Conservation (phyloP, 1,140 invertebrate genomes). For the Euwallacea similis region DNA sequence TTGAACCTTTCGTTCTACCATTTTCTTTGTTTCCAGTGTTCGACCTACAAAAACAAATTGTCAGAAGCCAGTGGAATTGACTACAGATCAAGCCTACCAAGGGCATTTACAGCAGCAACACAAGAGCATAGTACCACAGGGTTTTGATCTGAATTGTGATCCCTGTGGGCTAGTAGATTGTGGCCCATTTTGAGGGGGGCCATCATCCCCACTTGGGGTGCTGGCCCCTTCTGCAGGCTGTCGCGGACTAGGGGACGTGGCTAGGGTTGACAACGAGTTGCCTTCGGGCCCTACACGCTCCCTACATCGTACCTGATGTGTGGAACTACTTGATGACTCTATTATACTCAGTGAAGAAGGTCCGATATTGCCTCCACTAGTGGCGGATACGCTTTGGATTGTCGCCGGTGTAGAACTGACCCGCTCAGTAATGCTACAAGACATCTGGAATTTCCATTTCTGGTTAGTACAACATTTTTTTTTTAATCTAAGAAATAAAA, state of each 20-base stretch:
- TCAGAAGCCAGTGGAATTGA: not conserved
- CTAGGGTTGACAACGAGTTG: constrained; percentile 33
- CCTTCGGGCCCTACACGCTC: constrained; percentile 11
- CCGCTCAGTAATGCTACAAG: constrained; percentile 53
- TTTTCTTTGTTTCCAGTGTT: constrained; percentile 68
- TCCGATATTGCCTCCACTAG: constrained; percentile 12
- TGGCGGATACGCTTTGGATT: constrained; percentile 27
- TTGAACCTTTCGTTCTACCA: constrained; percentile 62
- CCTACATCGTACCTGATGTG: constrained; percentile 17
- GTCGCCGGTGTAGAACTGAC: constrained; percentile 41
- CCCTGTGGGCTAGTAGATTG: constrained; percentile 40
- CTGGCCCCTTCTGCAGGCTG: constrained; percentile 32
- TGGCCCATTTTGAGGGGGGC: constrained; percentile 43
- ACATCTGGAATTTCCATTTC: constrained; percentile 49
- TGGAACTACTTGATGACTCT: constrained; percentile 12
- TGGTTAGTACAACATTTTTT: too few relatives aligned
- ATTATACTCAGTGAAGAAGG: constrained; percentile 4
- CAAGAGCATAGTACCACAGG: constrained; percentile 69
- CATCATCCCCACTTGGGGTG: constrained; percentile 26
- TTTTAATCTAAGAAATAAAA: too few relatives aligned
- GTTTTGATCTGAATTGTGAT: constrained; percentile 51
- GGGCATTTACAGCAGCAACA: constrained; percentile 74
- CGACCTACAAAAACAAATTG: constrained; percentile 55
- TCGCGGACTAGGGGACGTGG: constrained; percentile 49
- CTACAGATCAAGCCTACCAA: constrained; percentile 58